Conservation (phyloP, 1,140 invertebrate species). For the Magallana gigas region DNA sequence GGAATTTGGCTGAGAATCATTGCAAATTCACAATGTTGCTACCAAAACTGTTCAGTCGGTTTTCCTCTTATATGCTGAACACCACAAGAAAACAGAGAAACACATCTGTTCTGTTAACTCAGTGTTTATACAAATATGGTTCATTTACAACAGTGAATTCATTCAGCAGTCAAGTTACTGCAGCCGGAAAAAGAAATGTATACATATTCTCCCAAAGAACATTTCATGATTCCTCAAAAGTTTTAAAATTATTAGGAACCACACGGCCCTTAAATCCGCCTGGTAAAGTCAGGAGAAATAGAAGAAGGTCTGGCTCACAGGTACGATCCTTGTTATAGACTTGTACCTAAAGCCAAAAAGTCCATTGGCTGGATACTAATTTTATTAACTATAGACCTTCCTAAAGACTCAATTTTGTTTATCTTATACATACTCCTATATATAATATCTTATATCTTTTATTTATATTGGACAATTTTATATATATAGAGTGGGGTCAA, state of each 20-base stretch:
- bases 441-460: neutral
- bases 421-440: neutral
- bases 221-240: neutral
- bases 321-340: neutral
- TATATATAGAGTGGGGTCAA: neutral
- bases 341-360: too few relatives aligned
- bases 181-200: neutral
- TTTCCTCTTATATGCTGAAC: neutral
- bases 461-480: neutral
- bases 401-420: too few relatives aligned
- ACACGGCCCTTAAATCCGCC: neutral
- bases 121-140: neutral
- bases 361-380: too few relatives aligned
- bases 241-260: neutral
- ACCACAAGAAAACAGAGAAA: neutral
- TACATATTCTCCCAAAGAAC: neutral
- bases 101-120: neutral
- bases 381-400: too few relatives aligned
- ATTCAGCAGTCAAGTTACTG: neutral
- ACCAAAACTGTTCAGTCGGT: neutral
- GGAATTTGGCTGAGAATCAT: neutral
- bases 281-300: neutral
- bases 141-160: neutral
- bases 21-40: neutral
- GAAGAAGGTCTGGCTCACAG: neutral